These are phyloP conservation scores for Etheostoma cragini DNA, from an alignment of 2,113 vertebrate species.

Conservation along the genomic window DNA sequence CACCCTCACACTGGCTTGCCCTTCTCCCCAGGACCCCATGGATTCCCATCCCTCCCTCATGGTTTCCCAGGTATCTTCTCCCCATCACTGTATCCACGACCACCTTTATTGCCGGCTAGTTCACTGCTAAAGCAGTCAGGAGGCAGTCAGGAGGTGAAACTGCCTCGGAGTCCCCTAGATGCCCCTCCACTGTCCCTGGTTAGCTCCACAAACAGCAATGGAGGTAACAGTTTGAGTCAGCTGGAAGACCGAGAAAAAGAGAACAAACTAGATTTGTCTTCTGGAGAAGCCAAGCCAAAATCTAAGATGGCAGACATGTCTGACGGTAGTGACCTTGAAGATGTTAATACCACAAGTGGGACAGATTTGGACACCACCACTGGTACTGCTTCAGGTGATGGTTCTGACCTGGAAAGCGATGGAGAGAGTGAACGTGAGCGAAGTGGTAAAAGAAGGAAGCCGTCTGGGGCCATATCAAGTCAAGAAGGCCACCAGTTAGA, in stretches of 20 bases:
- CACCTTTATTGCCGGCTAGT: slow-evolving; percentile 93
- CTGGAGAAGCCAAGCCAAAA: slow-evolving; percentile 88
- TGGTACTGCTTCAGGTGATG: slow-evolving; percentile 91
- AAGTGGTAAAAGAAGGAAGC: slow-evolving; percentile 85
- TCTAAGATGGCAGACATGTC: slow-evolving; percentile 93
- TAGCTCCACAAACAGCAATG: slow-evolving; percentile 85
- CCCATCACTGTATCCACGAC: slow-evolving; percentile 93
- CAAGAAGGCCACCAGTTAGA: slow-evolving; percentile 84
- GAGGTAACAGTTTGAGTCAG: slow-evolving; percentile 69
- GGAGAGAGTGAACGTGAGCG: slow-evolving; percentile 88
- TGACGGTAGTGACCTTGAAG: slow-evolving; percentile 97
- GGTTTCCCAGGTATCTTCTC: slow-evolving; percentile 96
- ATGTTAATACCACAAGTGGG: slow-evolving; percentile 96
- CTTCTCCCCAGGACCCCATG: slow-evolving; percentile 88
- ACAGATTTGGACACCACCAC: slow-evolving; percentile 98
- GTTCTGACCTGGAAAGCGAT: slow-evolving; percentile 93
- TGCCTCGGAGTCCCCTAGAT: slow-evolving; percentile 89
- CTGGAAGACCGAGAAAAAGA: slow-evolving; percentile 88
- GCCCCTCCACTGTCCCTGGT: slow-evolving; percentile 88
- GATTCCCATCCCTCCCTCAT: slow-evolving; percentile 87
- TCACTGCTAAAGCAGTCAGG: slow-evolving; percentile 88
- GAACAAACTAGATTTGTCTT: slow-evolving; percentile 85
- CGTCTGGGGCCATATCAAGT: slow-evolving; percentile 58
- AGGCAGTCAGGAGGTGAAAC: slow-evolving; percentile 89
- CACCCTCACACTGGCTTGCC: slow-evolving; percentile 89